phyloP scores from a whole-genome alignment of 1,140 invertebrate genomes.

The Heliconius nattereri region DNA sequence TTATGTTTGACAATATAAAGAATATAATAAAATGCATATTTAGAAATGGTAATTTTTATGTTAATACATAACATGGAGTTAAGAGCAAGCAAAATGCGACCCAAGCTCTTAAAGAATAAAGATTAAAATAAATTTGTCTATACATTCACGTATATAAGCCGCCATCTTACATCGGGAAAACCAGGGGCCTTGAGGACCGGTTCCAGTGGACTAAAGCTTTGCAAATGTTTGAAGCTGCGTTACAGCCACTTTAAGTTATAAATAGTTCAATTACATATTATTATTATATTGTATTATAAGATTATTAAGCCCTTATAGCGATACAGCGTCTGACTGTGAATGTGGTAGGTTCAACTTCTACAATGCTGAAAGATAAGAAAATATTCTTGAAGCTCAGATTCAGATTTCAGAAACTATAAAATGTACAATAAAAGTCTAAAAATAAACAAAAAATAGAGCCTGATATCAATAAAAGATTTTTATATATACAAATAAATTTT shows the following conservation, averaged over 20 bases:
- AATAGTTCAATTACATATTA: conserved; percentile 24
- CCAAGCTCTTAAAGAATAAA: background rate
- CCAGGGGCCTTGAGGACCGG: conserved; percentile 70
- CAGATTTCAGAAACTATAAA: too few species aligned
- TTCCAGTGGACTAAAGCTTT: conserved; percentile 38
- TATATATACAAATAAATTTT: too few species aligned
- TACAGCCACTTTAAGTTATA: conserved; percentile 25
- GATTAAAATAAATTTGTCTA: conserved; percentile 9
- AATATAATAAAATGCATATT: conserved; percentile 23
- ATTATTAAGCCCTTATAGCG: too few species aligned
- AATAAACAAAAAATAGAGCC: too few species aligned
- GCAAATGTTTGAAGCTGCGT: conserved; percentile 29
- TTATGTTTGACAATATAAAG: conserved; percentile 16
- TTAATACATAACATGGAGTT: conserved; percentile 16
- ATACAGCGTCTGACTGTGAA: background rate
- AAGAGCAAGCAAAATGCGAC: conserved; percentile 1
- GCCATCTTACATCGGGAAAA: conserved; percentile 72
- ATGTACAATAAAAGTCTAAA: too few species aligned
- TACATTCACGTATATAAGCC: conserved; percentile 29
- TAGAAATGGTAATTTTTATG: background rate
- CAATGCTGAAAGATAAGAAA: too few species aligned
- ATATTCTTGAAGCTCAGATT: too few species aligned
- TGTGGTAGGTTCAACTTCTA: background rate
- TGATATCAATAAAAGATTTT: too few species aligned
- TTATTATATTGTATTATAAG: background rate